Conservation (phyloP, 2,888 invertebrate genomes). For the Steinernema hermaphroditum region DNA sequence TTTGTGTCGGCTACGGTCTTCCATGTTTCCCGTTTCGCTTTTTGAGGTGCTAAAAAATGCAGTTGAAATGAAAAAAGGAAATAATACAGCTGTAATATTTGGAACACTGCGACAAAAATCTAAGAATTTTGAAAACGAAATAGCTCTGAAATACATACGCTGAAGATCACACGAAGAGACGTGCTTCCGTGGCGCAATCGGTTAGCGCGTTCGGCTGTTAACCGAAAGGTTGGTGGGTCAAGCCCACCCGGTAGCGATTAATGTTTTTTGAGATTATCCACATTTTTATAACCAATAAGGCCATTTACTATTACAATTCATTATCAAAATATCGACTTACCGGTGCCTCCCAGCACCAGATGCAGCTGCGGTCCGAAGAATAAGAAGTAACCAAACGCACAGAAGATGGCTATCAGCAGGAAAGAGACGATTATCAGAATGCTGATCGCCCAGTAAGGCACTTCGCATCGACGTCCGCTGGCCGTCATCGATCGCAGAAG, state of each 20-base stretch:
- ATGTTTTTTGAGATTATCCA: too few relatives aligned
- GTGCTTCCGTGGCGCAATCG: conserved; percentile 55
- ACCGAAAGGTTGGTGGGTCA: conserved; percentile 58
- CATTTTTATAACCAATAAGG: background rate
- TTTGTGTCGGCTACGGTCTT: conserved; percentile 23
- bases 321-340: background rate
- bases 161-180: background rate
- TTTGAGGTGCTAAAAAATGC: background rate
- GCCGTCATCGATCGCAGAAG: background rate
- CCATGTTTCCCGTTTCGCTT: conserved; percentile 12
- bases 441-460: background rate
- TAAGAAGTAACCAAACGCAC: background rate
- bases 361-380: background rate
- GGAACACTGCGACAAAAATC: background rate
- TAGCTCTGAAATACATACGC: background rate
- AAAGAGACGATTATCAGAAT: background rate
- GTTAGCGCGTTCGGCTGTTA: conserved; percentile 64
- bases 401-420: background rate
- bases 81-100: background rate
- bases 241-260: conserved; percentile 10
- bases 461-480: background rate
- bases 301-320: background rate
- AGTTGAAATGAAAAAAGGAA: background rate
- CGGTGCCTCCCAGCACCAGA: background rate
- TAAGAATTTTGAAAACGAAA: background rate